These are phyloP conservation scores for Enteromius anoplus DNA, from an alignment of 2,797 vertebrate genomes.

Conservation along the genomic window DNA sequence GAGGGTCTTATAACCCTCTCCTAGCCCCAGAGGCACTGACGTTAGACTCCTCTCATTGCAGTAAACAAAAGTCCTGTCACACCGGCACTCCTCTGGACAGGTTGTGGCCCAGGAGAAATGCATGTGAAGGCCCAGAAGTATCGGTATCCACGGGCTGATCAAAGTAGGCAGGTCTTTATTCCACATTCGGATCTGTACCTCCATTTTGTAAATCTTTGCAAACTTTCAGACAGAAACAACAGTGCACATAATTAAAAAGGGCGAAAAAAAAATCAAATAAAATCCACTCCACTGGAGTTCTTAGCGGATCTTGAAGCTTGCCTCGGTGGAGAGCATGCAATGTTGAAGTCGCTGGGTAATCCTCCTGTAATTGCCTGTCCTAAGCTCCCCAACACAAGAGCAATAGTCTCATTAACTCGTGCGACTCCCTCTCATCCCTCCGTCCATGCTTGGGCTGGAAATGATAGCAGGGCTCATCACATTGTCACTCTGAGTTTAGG, in stretches of 20 bases:
- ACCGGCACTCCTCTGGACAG: conserved; percentile 92
- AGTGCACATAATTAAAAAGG: conserved; percentile 51
- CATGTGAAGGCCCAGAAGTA: conserved; percentile 85
- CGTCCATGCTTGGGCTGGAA: conserved; percentile 73
- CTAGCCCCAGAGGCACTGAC: conserved; percentile 95
- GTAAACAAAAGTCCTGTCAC: conserved; percentile 94
- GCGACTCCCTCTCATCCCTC: conserved; percentile 73
- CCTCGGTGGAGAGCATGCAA: conserved; percentile 51
- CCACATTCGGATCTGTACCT: conserved; percentile 83
- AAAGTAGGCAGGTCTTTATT: conserved; percentile 82
- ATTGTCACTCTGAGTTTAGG: conserved; percentile 62
- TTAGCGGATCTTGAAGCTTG: conserved; percentile 55
- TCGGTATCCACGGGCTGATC: conserved; percentile 87
- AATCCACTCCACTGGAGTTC: conserved; percentile 55
- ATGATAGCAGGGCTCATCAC: conserved; percentile 68
- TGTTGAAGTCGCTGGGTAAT: conserved; percentile 69
- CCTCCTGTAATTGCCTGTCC: conserved; percentile 72
- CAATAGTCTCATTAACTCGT: conserved; percentile 73
- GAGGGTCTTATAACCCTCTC: conserved; percentile 93
- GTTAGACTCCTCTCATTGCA: conserved; percentile 96
- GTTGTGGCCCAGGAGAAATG: conserved; percentile 82
- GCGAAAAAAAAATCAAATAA: conserved; percentile 58
- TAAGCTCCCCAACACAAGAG: conserved; percentile 70
- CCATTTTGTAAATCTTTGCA: conserved; percentile 80
- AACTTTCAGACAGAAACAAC: conserved; percentile 48